Evolutionary conservation across 2,113 vertebrate genomes (phyloP).

Genomic region (Ceyx melanurus): DNA sequence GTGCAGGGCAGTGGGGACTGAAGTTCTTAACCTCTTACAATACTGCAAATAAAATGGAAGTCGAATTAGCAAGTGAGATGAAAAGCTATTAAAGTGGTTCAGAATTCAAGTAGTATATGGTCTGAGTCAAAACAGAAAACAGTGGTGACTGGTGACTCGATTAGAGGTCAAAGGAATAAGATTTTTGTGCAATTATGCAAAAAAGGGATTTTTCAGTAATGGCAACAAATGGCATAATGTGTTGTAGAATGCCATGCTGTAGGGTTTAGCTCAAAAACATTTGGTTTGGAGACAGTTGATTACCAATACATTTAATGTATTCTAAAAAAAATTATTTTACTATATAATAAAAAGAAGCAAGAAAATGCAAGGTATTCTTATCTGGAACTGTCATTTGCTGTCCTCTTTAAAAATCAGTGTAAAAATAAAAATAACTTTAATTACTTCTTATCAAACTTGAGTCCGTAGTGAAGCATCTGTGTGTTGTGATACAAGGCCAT

Average conservation of each 20-base stretch:
- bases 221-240: not conserved
- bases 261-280: not conserved
- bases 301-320: not conserved
- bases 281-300: not conserved
- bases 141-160: not conserved
- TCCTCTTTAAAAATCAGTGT: not conserved
- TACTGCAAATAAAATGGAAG: not conserved
- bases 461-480: not conserved
- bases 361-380: not conserved
- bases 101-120: not conserved
- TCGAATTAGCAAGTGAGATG: not conserved
- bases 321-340: not conserved
- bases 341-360: not conserved
- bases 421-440: not conserved
- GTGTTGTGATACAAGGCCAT: not conserved
- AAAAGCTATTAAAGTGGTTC: not conserved
- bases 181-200: not conserved
- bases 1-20: not conserved
- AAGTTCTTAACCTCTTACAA: not conserved
- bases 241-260: not conserved
- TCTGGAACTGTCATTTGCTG: not conserved
- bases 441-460: not conserved
- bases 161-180: not conserved
- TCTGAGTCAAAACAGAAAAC: not conserved
- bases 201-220: not conserved